phyloP scores from a whole-genome alignment of 1,140 invertebrate genomes.

The Argopecten irradians region DNA sequence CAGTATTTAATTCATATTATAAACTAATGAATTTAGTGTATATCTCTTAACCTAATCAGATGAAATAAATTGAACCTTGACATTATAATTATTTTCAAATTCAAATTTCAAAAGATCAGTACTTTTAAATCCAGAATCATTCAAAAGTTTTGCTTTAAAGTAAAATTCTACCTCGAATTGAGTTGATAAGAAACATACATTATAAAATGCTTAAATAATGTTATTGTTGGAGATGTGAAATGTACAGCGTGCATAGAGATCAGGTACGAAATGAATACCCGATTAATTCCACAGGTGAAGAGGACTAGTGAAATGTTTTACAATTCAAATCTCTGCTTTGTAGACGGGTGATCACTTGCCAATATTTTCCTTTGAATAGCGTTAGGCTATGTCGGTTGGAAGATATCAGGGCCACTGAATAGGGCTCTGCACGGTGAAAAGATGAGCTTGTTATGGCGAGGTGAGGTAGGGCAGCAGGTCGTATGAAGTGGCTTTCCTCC shows the following conservation, averaged over 20 bases:
- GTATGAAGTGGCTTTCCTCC: background rate
- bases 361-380: slow-evolving; percentile 23
- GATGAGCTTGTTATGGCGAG: background rate
- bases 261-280: background rate
- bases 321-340: background rate
- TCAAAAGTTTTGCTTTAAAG: too few species aligned
- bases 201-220: background rate
- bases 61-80: background rate
- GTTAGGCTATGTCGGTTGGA: background rate
- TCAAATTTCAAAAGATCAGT: background rate
- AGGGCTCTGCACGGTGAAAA: slow-evolving; percentile 4
- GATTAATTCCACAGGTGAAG: background rate
- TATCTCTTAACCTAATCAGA: background rate
- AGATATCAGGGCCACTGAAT: slow-evolving; percentile 8
- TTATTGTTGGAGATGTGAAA: background rate
- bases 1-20: background rate
- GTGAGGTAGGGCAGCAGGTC: background rate
- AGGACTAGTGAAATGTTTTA: background rate
- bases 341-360: slow-evolving; percentile 6
- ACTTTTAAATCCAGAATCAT: background rate
- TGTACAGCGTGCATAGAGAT: background rate
- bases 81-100: background rate
- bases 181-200: background rate
- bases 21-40: background rate
- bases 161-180: too few species aligned